Evolutionary conservation across 2,888 invertebrate species (phyloP).

Genomic region (Dicyrtoma fusca): DNA sequence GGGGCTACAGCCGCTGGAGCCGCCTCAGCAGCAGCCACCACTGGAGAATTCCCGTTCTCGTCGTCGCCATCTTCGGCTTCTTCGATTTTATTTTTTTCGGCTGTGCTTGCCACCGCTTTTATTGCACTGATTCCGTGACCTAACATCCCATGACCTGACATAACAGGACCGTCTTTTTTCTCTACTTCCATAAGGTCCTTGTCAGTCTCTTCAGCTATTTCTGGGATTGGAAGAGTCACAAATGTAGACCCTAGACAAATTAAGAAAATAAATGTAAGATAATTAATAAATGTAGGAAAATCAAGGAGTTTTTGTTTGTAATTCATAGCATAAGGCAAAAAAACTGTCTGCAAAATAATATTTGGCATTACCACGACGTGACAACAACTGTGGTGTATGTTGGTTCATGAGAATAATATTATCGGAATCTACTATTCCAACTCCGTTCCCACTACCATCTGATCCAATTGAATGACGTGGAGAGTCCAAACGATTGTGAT

Average conservation of each 20-base stretch:
- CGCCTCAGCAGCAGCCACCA: background rate
- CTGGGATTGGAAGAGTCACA: conserved; percentile 41
- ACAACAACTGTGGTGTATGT: conserved; percentile 29
- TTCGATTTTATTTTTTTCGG: conserved; percentile 27
- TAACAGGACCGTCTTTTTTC: conserved; percentile 6
- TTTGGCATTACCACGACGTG: too few relatives aligned
- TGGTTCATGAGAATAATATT: background rate
- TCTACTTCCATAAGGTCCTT: conserved; percentile 44
- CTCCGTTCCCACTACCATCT: conserved; percentile 29
- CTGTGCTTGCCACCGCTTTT: conserved; percentile 21
- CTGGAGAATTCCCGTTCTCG: conserved; percentile 29
- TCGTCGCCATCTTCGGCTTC: conserved; percentile 12
- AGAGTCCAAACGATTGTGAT: conserved; percentile 48
- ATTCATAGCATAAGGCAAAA: too few relatives aligned
- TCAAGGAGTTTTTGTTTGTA: too few relatives aligned
- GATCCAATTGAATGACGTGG: conserved; percentile 56
- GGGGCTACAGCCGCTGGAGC: background rate
- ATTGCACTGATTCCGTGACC: conserved; percentile 13
- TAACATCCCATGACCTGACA: background rate
- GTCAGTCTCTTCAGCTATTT: conserved; percentile 54
- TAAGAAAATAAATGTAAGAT: too few relatives aligned
- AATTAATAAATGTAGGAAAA: too few relatives aligned
- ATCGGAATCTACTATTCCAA: conserved; percentile 12
- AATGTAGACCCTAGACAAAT: conserved; percentile 54
- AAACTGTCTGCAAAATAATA: too few relatives aligned